Percentiles rank a stretch among this genome's conserved stretches.
Evolutionary conservation across 1,140 invertebrate genomes (phyloP).

Genomic region (Pinna nobilis): DNA sequence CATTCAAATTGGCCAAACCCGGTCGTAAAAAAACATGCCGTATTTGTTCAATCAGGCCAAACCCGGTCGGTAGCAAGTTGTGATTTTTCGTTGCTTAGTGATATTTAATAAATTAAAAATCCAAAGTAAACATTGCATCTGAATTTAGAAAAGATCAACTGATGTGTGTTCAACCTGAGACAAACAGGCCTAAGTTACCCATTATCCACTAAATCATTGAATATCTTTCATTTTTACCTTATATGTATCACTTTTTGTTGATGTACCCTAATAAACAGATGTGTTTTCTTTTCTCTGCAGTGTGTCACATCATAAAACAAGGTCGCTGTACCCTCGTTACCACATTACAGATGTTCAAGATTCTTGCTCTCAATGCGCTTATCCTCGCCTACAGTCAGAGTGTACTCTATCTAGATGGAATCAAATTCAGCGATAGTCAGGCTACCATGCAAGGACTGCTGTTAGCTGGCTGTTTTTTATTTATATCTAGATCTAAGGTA

Average conservation of each 20-base stretch:
- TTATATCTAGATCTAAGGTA: slow-evolving; percentile 98
- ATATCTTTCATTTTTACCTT: neutral
- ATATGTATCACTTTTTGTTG: neutral
- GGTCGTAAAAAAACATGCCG: too few relatives aligned
- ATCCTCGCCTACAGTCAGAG: slow-evolving; percentile 99
- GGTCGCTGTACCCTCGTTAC: slow-evolving; percentile 99
- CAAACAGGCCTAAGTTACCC: too few relatives aligned
- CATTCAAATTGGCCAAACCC: too few relatives aligned
- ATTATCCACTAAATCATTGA: neutral
- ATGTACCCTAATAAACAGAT: neutral
- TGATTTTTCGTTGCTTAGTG: too few relatives aligned
- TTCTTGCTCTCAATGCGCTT: slow-evolving; percentile 98
- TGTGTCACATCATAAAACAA: slow-evolving; percentile 99
- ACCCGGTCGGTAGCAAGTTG: too few relatives aligned
- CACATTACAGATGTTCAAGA: slow-evolving; percentile 99
- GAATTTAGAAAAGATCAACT: too few relatives aligned
- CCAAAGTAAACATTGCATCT: too few relatives aligned
- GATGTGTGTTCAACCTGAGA: too few relatives aligned
- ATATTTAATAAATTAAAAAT: too few relatives aligned
- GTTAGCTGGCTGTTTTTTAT: slow-evolving; percentile 96
- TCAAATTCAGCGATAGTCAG: slow-evolving; percentile 98
- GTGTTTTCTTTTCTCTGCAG: slow-evolving; percentile 77
- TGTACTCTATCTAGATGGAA: slow-evolving; percentile 97
- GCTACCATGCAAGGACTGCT: slow-evolving; percentile 95
- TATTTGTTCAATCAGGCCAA: too few relatives aligned